Evolutionary conservation across 2,888 invertebrate species (phyloP).

Genomic region (Drosophila parthenogenetica): DNA sequence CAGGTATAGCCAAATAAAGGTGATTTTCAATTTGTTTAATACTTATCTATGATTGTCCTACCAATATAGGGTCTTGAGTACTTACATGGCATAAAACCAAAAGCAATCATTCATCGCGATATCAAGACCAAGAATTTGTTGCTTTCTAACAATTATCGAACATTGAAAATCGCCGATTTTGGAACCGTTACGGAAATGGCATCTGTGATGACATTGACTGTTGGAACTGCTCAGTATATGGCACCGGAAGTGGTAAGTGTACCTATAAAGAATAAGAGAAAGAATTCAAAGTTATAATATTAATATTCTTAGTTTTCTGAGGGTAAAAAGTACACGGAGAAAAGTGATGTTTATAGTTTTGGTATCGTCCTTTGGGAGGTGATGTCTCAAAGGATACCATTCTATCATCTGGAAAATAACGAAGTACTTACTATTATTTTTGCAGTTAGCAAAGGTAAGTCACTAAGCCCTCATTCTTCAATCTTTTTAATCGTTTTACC

Average conservation of each 20-base stretch:
- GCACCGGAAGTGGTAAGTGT: conserved; percentile 22
- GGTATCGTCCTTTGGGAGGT: conserved; percentile 33
- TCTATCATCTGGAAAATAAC: conserved; percentile 6
- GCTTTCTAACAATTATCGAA: not conserved
- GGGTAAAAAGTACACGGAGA: conserved; percentile 1
- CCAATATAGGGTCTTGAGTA: conserved; percentile 17
- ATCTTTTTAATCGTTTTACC: accelerated
- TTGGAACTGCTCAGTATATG: conserved; percentile 20
- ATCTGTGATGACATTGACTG: not conserved
- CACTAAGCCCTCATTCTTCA: not conserved
- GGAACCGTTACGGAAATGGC: conserved; percentile 10
- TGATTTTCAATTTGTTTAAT: too few relatives aligned
- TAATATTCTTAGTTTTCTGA: not conserved
- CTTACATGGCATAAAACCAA: conserved; percentile 17
- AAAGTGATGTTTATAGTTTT: conserved; percentile 33
- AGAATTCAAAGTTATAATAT: not conserved
- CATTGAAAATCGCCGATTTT: conserved; percentile 30
- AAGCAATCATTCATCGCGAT: conserved; percentile 30
- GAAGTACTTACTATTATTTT: not conserved
- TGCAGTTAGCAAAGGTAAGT: not conserved
- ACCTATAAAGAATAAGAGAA: too few relatives aligned
- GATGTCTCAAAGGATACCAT: conserved; percentile 7
- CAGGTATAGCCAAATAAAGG: too few relatives aligned
- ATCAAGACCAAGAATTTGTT: conserved; percentile 31
- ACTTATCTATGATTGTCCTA: not conserved